Conservation (phyloP, 2,888 invertebrate species). For the Plusia festucae region DNA sequence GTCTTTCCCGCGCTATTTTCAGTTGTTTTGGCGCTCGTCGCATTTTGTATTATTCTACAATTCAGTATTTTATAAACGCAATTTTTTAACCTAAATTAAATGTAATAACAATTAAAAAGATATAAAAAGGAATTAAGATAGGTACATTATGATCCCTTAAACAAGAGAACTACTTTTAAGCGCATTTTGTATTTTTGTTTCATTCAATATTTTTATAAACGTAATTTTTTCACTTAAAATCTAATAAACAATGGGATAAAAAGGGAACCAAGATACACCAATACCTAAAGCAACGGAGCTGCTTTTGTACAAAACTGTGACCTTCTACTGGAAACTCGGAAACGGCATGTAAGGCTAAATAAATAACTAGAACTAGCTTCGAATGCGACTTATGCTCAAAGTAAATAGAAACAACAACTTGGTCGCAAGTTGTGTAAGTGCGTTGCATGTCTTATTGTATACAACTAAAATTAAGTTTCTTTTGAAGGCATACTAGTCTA, state of each 20-base stretch:
- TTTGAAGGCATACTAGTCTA: too few species aligned
- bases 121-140: too few species aligned
- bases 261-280: too few species aligned
- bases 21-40: neutral
- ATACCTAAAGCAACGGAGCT: neutral
- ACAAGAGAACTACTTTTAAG: too few species aligned
- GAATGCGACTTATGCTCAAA: neutral
- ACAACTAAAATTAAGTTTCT: neutral
- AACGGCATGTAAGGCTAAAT: neutral
- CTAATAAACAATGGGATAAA: too few species aligned
- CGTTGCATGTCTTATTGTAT: neutral
- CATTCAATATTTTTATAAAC: neutral
- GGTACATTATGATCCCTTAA: too few species aligned
- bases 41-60: neutral
- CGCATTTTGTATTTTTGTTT: neutral
- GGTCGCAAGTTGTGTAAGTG: neutral
- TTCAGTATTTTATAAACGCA: neutral
- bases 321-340: neutral
- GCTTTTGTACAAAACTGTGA: neutral
- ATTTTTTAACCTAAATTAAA: too few species aligned
- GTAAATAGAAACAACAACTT: neutral
- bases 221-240: too few species aligned
- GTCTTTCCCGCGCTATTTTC: neutral
- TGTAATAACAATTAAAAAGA: too few species aligned
- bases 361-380: neutral